Percentiles rank a stretch among this genome's conserved stretches.
phyloP scores from a whole-genome alignment of 2,797 vertebrate species.

The Ptychadena robeensis region DNA sequence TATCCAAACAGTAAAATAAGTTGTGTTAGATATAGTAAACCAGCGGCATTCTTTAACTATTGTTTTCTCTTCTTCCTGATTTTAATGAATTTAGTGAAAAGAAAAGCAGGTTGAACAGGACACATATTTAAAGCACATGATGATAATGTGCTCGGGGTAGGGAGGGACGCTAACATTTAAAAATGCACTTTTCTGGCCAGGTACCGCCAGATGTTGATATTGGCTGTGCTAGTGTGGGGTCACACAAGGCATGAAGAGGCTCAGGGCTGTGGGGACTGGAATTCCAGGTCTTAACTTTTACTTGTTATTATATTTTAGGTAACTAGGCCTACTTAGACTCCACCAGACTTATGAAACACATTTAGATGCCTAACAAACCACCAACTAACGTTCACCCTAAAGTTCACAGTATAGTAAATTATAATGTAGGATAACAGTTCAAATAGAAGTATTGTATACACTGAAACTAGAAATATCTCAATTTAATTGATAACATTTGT shows the following conservation, averaged over 20 bases:
- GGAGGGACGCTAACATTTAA: slow-evolving; percentile 63
- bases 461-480: too few species aligned
- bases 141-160: slow-evolving; percentile 63
- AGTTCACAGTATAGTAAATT: neutral
- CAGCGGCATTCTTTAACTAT: slow-evolving; percentile 47
- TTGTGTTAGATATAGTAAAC: slow-evolving; percentile 51
- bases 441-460: too few species aligned
- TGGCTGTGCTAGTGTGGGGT: slow-evolving; percentile 68
- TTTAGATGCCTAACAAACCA: neutral
- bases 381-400: neutral
- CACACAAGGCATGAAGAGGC: slow-evolving; percentile 68
- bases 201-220: slow-evolving; percentile 72
- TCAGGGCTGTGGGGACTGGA: slow-evolving; percentile 64
- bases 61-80: slow-evolving; percentile 40
- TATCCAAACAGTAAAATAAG: neutral
- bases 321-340: slow-evolving; percentile 59
- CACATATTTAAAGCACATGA: slow-evolving; percentile 64
- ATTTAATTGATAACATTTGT: too few species aligned
- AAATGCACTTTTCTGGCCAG: slow-evolving; percentile 67
- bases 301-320: slow-evolving; percentile 51
- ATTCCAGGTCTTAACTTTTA: slow-evolving; percentile 67
- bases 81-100: slow-evolving; percentile 58
- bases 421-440: neutral
- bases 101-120: slow-evolving; percentile 58
- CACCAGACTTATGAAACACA: slow-evolving; percentile 1